phyloP scores from a whole-genome alignment of 2,113 vertebrate species.

The Pionites leucogaster region DNA sequence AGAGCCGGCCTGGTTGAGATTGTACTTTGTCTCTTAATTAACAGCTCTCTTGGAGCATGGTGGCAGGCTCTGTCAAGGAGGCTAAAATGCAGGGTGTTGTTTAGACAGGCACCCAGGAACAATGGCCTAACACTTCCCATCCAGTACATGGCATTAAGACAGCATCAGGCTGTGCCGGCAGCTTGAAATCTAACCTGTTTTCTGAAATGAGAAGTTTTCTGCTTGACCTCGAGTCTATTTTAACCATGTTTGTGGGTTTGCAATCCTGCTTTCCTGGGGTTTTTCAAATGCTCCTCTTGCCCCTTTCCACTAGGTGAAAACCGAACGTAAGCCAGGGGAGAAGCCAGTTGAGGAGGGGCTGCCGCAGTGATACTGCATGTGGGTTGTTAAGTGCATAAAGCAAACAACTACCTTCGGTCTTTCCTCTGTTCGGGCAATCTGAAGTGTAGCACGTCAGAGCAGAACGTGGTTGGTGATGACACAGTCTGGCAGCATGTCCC shows the following conservation, averaged over 20 bases:
- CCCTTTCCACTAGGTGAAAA: neutral
- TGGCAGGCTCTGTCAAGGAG: neutral
- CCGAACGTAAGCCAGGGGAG: neutral
- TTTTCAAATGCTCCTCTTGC: neutral
- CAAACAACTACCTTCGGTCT: neutral
- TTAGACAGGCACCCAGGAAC: conserved; percentile 25
- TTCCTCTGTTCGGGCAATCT: fast-evolving
- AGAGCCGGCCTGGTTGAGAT: conserved; percentile 14
- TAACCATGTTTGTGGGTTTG: neutral
- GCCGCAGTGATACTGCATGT: fast-evolving
- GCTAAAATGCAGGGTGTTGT: neutral
- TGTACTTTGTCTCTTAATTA: conserved; percentile 58
- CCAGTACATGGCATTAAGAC: neutral
- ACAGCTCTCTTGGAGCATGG: conserved; percentile 7
- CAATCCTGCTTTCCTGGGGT: neutral
- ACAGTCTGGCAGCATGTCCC: fast-evolving
- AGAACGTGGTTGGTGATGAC: fast-evolving
- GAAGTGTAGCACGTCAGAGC: neutral
- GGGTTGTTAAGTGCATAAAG: neutral
- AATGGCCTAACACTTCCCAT: conserved; percentile 4
- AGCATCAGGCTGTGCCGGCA: neutral
- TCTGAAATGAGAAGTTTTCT: neutral
- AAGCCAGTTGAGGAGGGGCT: neutral
- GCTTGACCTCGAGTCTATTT: neutral
- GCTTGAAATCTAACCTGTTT: neutral